Conservation (phyloP, 2,888 invertebrate genomes). For the Dermolepida albohirtum region DNA sequence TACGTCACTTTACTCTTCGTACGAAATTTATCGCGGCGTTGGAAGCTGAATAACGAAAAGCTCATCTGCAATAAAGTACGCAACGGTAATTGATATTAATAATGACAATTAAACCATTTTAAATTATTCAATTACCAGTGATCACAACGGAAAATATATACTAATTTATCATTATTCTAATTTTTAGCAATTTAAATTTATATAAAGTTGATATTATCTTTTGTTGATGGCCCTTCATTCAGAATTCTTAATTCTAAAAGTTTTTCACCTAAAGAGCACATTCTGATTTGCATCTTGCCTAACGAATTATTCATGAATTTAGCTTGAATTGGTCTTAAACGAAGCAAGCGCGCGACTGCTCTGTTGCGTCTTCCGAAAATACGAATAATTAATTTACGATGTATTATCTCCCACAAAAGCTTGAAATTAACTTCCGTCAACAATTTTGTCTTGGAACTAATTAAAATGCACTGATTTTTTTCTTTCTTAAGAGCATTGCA, state of each 20-base stretch:
- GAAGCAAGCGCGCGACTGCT: constrained; percentile 47
- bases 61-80: too few relatives aligned
- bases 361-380: constrained; percentile 8
- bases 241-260: constrained; percentile 51
- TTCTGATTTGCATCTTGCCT: constrained; percentile 50
- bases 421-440: constrained; percentile 7
- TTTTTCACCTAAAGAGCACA: constrained; percentile 47
- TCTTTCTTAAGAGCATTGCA: too few relatives aligned
- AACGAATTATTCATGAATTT: constrained; percentile 59
- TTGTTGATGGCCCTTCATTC: background rate
- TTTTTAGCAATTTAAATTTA: too few relatives aligned
- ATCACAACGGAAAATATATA: too few relatives aligned
- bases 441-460: background rate
- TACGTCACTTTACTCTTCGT: too few relatives aligned
- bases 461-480: constrained; percentile 3
- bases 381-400: constrained; percentile 46
- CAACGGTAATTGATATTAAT: too few relatives aligned
- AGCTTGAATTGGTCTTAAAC: constrained; percentile 56
- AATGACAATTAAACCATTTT: too few relatives aligned
- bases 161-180: too few relatives aligned
- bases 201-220: background rate
- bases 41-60: too few relatives aligned
- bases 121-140: too few relatives aligned
- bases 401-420: constrained; percentile 42
- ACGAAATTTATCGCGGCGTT: too few relatives aligned